phyloP scores from a whole-genome alignment of 2,113 vertebrate species.

The Nematolebias whitei region DNA sequence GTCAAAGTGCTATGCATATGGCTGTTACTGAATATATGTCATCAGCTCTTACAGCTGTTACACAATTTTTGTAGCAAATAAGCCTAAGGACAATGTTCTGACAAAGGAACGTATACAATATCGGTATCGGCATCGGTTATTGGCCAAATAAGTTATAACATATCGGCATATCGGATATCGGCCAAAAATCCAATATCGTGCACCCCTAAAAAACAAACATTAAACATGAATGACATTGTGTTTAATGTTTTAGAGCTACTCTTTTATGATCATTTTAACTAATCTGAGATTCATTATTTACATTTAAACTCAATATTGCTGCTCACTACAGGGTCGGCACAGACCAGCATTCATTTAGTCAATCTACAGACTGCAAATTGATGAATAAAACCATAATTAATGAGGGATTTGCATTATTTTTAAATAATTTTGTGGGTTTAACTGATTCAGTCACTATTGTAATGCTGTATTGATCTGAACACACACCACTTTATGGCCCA shows the following conservation, averaged over 20 bases:
- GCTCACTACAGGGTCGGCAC: constrained; percentile 30
- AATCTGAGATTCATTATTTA: constrained; percentile 67
- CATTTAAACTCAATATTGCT: constrained; percentile 63
- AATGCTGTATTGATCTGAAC: constrained; percentile 55
- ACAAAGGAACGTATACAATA: too few relatives aligned
- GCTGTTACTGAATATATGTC: too few relatives aligned
- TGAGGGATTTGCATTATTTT: constrained; percentile 18
- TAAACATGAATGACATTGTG: constrained; percentile 26
- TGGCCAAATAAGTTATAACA: too few relatives aligned
- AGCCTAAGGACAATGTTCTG: not conserved
- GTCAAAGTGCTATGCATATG: too few relatives aligned
- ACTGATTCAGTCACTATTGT: constrained; percentile 26
- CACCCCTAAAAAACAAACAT: not conserved
- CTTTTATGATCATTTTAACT: constrained; percentile 51
- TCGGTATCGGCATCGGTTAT: too few relatives aligned
- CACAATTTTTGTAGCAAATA: too few relatives aligned
- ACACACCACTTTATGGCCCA: constrained; percentile 20
- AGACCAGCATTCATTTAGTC: constrained; percentile 30
- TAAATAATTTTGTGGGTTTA: not conserved
- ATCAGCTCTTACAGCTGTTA: too few relatives aligned
- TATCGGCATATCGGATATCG: too few relatives aligned
- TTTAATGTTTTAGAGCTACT: constrained; percentile 39
- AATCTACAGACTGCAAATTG: not conserved
- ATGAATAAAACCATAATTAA: constrained; percentile 24
- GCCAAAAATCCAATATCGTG: too few relatives aligned